Evolutionary conservation across 2,888 invertebrate genomes (phyloP).

Genomic region (Philopedon plagiatum): DNA sequence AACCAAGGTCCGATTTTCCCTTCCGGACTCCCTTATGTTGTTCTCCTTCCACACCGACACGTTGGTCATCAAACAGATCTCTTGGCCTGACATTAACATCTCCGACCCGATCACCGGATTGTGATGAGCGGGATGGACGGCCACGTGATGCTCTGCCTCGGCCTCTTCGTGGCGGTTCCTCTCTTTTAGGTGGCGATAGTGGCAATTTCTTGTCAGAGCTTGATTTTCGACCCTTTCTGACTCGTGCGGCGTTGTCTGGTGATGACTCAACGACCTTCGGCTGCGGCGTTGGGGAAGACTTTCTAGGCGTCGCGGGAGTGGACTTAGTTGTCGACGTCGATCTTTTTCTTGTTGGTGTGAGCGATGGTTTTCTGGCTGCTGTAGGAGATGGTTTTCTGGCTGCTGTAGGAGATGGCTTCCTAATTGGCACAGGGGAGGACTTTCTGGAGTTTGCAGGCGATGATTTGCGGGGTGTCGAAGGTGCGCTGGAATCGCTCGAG

Average conservation of each 20-base stretch:
- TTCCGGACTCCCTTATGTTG: slow-evolving; percentile 65
- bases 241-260: neutral
- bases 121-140: slow-evolving; percentile 52
- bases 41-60: slow-evolving; percentile 67
- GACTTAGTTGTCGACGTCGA: slow-evolving; percentile 29
- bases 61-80: slow-evolving; percentile 77
- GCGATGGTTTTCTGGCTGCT: slow-evolving; percentile 32
- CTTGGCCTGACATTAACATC: slow-evolving; percentile 76
- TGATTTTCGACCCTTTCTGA: slow-evolving; percentile 34
- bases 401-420: slow-evolving; percentile 30
- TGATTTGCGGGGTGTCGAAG: slow-evolving; percentile 50
- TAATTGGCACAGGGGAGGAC: slow-evolving; percentile 25
- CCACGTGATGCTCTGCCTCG: slow-evolving; percentile 57
- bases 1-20: slow-evolving; percentile 60
- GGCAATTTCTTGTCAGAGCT: slow-evolving; percentile 62
- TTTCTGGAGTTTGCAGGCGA: slow-evolving; percentile 18
- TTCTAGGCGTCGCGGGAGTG: slow-evolving; percentile 13
- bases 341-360: slow-evolving; percentile 51
- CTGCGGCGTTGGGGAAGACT: slow-evolving; percentile 9
- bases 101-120: slow-evolving; percentile 76
- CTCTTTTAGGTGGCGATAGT: slow-evolving; percentile 83
- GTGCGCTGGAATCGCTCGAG: slow-evolving; percentile 68
- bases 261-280: slow-evolving; percentile 13
- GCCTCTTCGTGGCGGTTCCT: slow-evolving; percentile 73
- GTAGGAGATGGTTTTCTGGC: slow-evolving; percentile 25